Base-by-base conservation (phyloP, 2,888 invertebrate species). In the Sphaerophoria rueppellii region DNA sequence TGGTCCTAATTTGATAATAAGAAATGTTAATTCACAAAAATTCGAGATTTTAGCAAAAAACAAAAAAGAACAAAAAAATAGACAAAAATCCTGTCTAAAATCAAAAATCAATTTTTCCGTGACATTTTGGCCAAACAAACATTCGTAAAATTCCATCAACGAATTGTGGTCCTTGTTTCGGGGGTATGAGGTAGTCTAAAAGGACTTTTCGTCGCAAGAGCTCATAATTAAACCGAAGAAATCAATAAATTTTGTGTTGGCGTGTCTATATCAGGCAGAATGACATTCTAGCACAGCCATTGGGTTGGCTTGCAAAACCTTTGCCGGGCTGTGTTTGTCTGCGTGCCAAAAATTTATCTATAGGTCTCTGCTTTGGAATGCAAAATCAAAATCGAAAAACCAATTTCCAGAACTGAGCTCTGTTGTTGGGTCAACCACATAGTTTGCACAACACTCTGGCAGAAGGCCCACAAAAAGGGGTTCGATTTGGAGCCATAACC, bases 91-190 rank as follows among this genome's bases (percentile, higher is more conserved):
- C 24, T 24, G 1, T 24, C 24, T 24, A 24, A 24, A 52, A 60
- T 16, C 54, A 77, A 80, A 85, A 85, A 85, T 81, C 77, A 81
- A 78, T 78, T 83, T 55, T 81, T 78, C 82, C 87, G 87, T 87
- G 87, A 85, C 75, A 52, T 85, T 87, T 81, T 75, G 79, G 40
- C 73, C 78, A 87, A 87, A 86, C 63, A 87, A 87, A 86, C 85
- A 83, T 73, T 60, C 24, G 24, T 2, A 24, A 60, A 60, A 60
- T 60, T 60, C 24, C 60, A 60, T 60, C 60, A 50, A 6, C 48
- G 48, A 6, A 60, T 7, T 40, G 37, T 43, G 43, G 43, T 43
- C 43, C 4, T 9, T 43, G 43, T 43, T 12, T 9, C 3, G 52
- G 5, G 24, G 34, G 43, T 40, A 55, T 72, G 52, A 67, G 81